These are phyloP conservation scores for Chloroclysta siterata DNA, from an alignment of 2,888 invertebrate genomes.

Conservation along the genomic window DNA sequence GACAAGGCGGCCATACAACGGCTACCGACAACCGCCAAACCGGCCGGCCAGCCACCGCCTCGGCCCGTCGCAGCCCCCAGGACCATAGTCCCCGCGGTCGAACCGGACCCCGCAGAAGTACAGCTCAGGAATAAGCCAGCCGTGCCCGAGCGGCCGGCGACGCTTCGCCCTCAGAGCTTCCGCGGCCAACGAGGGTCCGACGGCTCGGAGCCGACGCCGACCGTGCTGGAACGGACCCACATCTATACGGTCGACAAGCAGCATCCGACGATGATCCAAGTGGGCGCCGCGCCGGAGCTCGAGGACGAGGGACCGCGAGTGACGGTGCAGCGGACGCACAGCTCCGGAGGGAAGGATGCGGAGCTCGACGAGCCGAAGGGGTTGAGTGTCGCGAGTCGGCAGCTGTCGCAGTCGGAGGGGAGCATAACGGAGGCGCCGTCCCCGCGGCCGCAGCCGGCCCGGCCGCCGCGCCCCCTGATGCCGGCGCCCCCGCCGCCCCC, in stretches of 20 bases:
- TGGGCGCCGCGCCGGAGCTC: slow-evolving; percentile 57
- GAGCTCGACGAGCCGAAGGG: slow-evolving; percentile 71
- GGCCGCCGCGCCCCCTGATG: slow-evolving; percentile 66
- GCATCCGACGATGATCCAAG: slow-evolving; percentile 88
- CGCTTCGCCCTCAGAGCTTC: slow-evolving; percentile 86
- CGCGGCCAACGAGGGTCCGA: slow-evolving; percentile 66
- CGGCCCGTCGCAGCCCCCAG: slow-evolving; percentile 81
- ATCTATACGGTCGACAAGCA: slow-evolving; percentile 90
- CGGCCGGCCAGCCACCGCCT: slow-evolving; percentile 83
- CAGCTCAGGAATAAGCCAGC: slow-evolving; percentile 89
- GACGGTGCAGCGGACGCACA: slow-evolving; percentile 78
- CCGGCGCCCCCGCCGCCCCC: slow-evolving; percentile 67
- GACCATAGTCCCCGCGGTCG: slow-evolving; percentile 62
- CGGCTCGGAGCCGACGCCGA: slow-evolving; percentile 61
- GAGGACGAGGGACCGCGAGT: slow-evolving; percentile 61
- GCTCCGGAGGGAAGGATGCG: slow-evolving; percentile 74
- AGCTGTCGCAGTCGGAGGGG: slow-evolving; percentile 85
- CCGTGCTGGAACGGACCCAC: slow-evolving; percentile 88
- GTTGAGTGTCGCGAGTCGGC: slow-evolving; percentile 70
- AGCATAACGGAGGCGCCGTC: slow-evolving; percentile 84
- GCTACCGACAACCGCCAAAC: slow-evolving; percentile 60
- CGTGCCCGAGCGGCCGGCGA: slow-evolving; percentile 91
- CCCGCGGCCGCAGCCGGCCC: slow-evolving; percentile 61
- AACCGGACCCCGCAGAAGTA: slow-evolving; percentile 68
- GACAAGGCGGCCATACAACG: slow-evolving; percentile 52